These are phyloP conservation scores for Lacanobia oleracea DNA, from an alignment of 2,888 invertebrate species.

Conservation along the genomic window DNA sequence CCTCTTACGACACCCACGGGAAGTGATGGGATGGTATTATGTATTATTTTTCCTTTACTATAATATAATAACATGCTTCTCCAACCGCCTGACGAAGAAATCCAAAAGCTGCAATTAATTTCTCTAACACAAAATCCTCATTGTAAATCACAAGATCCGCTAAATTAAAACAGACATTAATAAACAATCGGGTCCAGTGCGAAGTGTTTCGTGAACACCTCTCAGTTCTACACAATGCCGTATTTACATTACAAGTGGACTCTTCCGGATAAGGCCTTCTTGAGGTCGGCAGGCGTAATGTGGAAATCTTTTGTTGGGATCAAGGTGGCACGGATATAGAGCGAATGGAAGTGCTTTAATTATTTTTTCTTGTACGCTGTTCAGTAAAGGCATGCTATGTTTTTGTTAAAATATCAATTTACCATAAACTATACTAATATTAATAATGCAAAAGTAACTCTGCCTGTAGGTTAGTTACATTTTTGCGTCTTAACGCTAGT, in stretches of 20 bases:
- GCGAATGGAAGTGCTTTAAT: constrained; percentile 54
- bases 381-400: too few species aligned
- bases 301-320: constrained; percentile 86
- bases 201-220: constrained; percentile 70
- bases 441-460: neutral
- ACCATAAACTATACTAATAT: too few species aligned
- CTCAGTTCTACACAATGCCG: constrained; percentile 77
- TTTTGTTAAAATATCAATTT: too few species aligned
- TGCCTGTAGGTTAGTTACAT: neutral
- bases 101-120: neutral
- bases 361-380: too few species aligned
- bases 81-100: too few species aligned
- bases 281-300: constrained; percentile 85
- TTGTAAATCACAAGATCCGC: constrained; percentile 27
- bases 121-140: neutral
- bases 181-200: constrained; percentile 67
- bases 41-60: too few species aligned
- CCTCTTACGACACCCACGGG: too few species aligned
- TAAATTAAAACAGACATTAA: constrained; percentile 62
- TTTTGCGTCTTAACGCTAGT: too few species aligned
- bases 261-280: constrained; percentile 87
- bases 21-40: too few species aligned
- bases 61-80: too few species aligned
- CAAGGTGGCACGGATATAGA: constrained; percentile 68
- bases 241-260: constrained; percentile 89